Percentiles rank a stretch among this genome's conserved stretches.
Conservation (phyloP, 1,140 invertebrate species). For the Periplaneta americana region DNA sequence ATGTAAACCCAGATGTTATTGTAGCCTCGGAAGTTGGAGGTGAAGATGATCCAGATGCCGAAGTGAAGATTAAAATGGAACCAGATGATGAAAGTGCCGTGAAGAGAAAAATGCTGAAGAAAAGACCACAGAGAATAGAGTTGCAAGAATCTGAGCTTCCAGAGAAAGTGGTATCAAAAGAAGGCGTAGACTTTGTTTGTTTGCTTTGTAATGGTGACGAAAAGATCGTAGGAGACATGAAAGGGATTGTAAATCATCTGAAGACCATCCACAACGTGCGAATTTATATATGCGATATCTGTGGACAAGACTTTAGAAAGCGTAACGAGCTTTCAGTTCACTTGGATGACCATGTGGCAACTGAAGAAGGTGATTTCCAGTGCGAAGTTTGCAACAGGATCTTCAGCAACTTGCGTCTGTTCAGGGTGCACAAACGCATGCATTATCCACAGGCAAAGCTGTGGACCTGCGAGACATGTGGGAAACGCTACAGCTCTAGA, state of each 20-base stretch:
- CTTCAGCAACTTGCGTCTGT: conserved; percentile 54
- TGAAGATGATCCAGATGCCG: background rate
- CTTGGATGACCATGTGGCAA: conserved; percentile 57
- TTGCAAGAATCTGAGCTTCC: conserved; percentile 3
- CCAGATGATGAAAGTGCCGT: conserved; percentile 1
- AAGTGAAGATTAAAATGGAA: conserved; percentile 13
- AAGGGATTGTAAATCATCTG: conserved; percentile 53
- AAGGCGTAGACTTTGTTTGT: conserved; percentile 50
- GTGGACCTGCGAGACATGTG: conserved; percentile 57
- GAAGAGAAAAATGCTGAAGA: background rate
- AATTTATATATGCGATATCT: conserved; percentile 66
- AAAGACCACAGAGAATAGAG: background rate
- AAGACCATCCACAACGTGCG: conserved; percentile 50
- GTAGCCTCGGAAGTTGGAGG: background rate
- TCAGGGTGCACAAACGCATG: conserved; percentile 55
- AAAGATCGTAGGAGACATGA: conserved; percentile 44
- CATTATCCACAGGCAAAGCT: conserved; percentile 56
- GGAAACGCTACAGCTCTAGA: conserved; percentile 57
- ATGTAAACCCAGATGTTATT: background rate
- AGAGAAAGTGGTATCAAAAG: conserved; percentile 26
- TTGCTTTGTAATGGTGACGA: conserved; percentile 46
- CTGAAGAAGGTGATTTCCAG: conserved; percentile 54
- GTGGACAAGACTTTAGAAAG: conserved; percentile 56
- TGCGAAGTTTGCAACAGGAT: conserved; percentile 59
- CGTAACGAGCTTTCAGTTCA: conserved; percentile 56